Percentiles rank a stretch among this genome's conserved stretches.
phyloP scores from a whole-genome alignment of 2,888 invertebrate species.

The Biston betularia region DNA sequence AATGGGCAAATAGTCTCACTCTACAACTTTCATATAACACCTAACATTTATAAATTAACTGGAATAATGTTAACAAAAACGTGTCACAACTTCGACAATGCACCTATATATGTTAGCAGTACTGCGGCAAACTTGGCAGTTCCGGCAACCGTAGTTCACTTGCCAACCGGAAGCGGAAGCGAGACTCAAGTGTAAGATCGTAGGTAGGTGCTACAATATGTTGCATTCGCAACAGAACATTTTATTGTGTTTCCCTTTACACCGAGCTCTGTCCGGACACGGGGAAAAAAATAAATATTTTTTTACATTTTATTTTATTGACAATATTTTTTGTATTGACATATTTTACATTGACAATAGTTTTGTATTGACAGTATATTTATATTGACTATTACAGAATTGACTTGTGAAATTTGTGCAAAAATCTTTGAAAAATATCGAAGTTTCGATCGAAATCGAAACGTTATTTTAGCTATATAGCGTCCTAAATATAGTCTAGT shows the following conservation, averaged over 20 bases:
- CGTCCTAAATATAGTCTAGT: too few relatives aligned
- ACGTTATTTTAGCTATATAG: too few relatives aligned
- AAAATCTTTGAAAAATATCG: too few relatives aligned
- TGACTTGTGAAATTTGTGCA: too few relatives aligned
- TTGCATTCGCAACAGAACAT: slow-evolving; percentile 18
- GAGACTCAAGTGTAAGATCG: slow-evolving; percentile 36
- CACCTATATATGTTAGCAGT: slow-evolving; percentile 56
- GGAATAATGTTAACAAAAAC: slow-evolving; percentile 41
- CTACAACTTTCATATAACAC: background rate
- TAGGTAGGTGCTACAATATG: slow-evolving; percentile 42
- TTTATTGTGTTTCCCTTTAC: background rate
- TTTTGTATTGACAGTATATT: too few relatives aligned
- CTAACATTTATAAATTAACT: slow-evolving; percentile 5
- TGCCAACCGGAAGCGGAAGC: slow-evolving; percentile 58
- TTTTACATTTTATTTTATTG: too few relatives aligned
- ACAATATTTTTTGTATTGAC: too few relatives aligned
- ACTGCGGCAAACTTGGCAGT: slow-evolving; percentile 60
- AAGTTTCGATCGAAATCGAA: too few relatives aligned
- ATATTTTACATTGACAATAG: too few relatives aligned
- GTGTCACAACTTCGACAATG: slow-evolving; percentile 45
- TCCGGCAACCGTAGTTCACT: slow-evolving; percentile 55
- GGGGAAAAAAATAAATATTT: background rate
- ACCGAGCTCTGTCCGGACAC: background rate
- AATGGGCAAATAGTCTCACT: background rate
- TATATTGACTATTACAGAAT: too few relatives aligned